phyloP scores from a whole-genome alignment of 30 jellyfish, hydroid and myxozoan genomes.

The Catostylus mosaicus region DNA sequence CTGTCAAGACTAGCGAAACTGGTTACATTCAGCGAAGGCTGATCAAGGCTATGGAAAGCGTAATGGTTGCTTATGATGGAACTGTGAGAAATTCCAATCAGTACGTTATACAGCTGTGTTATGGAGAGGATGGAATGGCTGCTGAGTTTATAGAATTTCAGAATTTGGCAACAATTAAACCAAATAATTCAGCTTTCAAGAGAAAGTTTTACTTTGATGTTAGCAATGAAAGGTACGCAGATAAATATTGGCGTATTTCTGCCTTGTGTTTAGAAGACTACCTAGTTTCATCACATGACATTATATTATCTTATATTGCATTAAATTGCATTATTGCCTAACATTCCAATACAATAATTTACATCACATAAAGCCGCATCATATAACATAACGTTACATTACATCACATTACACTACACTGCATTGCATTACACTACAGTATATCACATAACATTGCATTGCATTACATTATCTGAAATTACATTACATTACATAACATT shows the following conservation, averaged over 20 bases:
- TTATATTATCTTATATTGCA: too few relatives aligned
- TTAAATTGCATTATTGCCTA: too few relatives aligned
- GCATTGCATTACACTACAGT: too few relatives aligned
- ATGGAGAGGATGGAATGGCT: conserved; percentile 99
- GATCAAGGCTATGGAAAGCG: conserved; percentile 99
- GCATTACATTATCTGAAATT: too few relatives aligned
- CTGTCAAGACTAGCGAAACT: conserved; percentile 98
- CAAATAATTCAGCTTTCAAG: conserved; percentile 78
- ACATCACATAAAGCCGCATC: too few relatives aligned
- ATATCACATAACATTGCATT: too few relatives aligned
- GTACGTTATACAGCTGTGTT: conserved; percentile 87
- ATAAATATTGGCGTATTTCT: not conserved
- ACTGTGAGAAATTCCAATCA: conserved; percentile 98
- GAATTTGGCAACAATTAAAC: conserved; percentile 78
- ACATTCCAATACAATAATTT: too few relatives aligned
- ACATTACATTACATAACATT: too few relatives aligned
- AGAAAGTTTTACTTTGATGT: conserved; percentile 91
- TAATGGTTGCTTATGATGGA: conserved; percentile 99
- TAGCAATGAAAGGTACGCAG: conserved; percentile 81
- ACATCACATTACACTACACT: too few relatives aligned
- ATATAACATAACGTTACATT: too few relatives aligned
- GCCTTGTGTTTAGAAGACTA: not conserved
- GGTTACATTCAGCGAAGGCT: conserved; percentile 98
- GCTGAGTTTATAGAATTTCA: conserved; percentile 96
- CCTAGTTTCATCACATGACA: too few relatives aligned